Percentiles rank a stretch among this genome's conserved stretches.
Evolutionary conservation across 2,888 invertebrate species (phyloP).

Genomic region (Petrolisthes cinctipes): DNA sequence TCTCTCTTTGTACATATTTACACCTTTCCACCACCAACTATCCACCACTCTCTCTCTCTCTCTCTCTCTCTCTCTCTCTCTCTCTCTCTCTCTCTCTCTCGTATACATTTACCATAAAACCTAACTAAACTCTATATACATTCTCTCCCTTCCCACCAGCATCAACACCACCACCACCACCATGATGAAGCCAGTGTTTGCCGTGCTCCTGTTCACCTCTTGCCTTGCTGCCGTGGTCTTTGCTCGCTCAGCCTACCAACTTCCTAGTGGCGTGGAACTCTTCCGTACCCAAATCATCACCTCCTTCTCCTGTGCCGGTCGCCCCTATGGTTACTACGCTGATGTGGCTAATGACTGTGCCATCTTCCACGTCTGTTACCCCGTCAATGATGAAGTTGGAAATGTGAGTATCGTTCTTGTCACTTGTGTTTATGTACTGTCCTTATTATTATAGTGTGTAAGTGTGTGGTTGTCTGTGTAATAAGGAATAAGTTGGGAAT

Average conservation of each 20-base stretch:
- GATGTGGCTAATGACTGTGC: conserved; percentile 40
- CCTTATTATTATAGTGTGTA: background rate
- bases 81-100: background rate
- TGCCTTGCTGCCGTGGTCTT: background rate
- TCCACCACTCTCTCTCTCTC: background rate
- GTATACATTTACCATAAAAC: too few species aligned
- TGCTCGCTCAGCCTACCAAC: conserved; percentile 42
- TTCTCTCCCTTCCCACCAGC: background rate
- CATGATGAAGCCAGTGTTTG: conserved; percentile 31
- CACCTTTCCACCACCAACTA: background rate
- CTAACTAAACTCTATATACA: too few species aligned
- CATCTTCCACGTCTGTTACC: conserved; percentile 39
- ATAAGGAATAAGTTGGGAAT: conserved; percentile 5
- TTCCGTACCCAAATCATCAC: conserved; percentile 22
- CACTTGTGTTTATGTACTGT: background rate
- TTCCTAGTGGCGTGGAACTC: conserved; percentile 29
- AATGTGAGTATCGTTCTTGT: conserved; percentile 23
- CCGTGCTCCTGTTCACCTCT: conserved; percentile 13
- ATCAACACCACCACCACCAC: background rate
- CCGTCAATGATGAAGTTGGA: conserved; percentile 38
- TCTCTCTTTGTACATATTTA: background rate
- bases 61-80: background rate
- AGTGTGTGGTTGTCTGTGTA: background rate
- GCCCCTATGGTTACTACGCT: conserved; percentile 49
- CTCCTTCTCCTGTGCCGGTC: conserved; percentile 41